Base-by-base conservation (phyloP, 2,888 invertebrate genomes). In the Sinotaia quadrata region DNA sequence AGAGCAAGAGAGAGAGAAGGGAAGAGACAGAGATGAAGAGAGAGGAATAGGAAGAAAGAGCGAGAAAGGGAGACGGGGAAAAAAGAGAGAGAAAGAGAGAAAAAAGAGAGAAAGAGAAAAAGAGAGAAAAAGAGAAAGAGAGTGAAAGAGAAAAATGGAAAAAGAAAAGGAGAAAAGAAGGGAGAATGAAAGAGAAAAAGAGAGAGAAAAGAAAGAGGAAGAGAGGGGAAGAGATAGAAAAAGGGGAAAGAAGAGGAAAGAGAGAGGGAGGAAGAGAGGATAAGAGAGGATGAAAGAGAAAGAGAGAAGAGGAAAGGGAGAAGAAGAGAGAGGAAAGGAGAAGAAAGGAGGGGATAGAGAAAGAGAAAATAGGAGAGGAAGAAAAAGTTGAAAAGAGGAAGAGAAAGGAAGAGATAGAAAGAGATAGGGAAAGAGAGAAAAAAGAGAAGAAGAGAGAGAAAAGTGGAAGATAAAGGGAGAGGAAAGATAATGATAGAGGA, bases 171-270 rank as follows among this genome's bases (percentile, higher is more conserved):
- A 31, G 54, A 54, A n/a, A 29, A 5, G 51, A 8, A n/a, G 12
- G 21, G 21, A n/a, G 21, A n/a, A 21, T 8, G 21, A n/a, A 29
- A 29, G n/a, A 31, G 54, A 31, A 29, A 31, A n/a, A 27, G 54
- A 54, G 31, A 54, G 54, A 29, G 29, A 54, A 33, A 54, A 33
- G 29, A 15, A 54, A 31, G 31, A 27, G 54, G n/a, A n/a, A 54
- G 31, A 29, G 54, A 29, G 15, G 15, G 54, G 15, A 27, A 10
- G 54, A 4, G 31, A 29, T 29, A 29, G 54, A 29, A 33, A 29
- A n/a, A 54, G 10, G 31, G 27, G 27, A 31, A 12, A 31, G 2
- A 2, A 33, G 10, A 31, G 31, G 29, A 54, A 31, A 54, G 10
- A 54, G 54, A 29, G 15, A 4, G 10, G 24, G 1, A 18, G 18